Conservation (phyloP, 2,797 vertebrate species). For the Anguilla marmorata region DNA sequence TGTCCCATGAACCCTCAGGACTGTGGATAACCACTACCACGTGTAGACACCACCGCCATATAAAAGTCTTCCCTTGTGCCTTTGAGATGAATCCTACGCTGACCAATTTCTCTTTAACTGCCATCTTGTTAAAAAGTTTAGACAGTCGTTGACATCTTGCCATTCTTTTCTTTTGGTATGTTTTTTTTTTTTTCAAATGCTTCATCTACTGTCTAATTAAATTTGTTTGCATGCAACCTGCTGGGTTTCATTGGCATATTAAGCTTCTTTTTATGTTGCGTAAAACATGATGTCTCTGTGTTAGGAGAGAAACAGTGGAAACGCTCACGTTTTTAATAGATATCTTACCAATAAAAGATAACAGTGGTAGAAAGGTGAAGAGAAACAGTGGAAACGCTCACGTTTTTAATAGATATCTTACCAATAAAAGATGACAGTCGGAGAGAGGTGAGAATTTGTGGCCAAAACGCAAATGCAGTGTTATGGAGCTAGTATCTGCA, state of each 20-base stretch:
- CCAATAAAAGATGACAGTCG: not conserved
- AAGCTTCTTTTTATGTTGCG: not conserved
- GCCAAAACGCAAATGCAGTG: not conserved
- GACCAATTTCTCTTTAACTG: not conserved
- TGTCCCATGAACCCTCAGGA: not conserved
- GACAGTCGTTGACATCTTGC: not conserved
- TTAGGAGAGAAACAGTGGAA: not conserved
- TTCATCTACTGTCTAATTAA: not conserved
- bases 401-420: not conserved
- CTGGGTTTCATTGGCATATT: not conserved
- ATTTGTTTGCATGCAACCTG: not conserved
- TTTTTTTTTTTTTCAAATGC: not conserved
- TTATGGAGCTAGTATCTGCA: not conserved
- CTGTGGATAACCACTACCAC: not conserved
- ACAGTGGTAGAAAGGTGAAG: not conserved
- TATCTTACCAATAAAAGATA: not conserved
- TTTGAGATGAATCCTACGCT: not conserved
- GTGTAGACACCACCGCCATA: not conserved
- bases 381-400: not conserved
- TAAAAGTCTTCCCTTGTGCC: not conserved
- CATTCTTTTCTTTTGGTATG: not conserved
- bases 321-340: not conserved
- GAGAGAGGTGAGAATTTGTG: not conserved
- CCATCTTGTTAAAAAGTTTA: not conserved
- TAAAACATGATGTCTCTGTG: not conserved